Evolutionary conservation across 2,113 vertebrate species (phyloP).

Genomic region (Dipodomys ordii): DNA sequence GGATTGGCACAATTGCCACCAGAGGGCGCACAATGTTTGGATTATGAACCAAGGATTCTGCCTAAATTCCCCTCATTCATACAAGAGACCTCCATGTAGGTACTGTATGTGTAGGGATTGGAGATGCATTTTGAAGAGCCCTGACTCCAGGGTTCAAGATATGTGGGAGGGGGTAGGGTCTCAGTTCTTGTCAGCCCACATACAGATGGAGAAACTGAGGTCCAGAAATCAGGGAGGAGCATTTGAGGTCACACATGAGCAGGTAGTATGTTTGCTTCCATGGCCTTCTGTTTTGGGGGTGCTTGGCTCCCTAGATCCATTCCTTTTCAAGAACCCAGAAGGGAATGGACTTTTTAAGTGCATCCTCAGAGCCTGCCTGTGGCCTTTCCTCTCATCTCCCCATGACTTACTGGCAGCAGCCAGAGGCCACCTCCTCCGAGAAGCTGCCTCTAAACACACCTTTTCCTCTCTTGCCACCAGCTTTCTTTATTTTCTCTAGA

Average conservation of each 20-base stretch:
- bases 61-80: too few species aligned
- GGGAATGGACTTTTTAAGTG: not conserved
- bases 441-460: not conserved
- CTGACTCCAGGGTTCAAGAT: not conserved
- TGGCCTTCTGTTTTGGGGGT: not conserved
- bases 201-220: not conserved
- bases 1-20: not conserved
- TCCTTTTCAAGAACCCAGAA: not conserved
- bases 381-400: not conserved
- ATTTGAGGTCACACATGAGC: not conserved
- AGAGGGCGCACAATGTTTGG: conserved; percentile 57
- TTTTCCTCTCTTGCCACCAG: too few species aligned
- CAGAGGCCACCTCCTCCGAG: not conserved
- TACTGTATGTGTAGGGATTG: not conserved
- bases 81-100: not conserved
- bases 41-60: not conserved
- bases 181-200: not conserved
- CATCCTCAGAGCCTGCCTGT: not conserved
- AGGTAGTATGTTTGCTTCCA: not conserved
- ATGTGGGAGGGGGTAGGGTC: not conserved
- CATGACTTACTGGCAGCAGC: rapidly evolving
- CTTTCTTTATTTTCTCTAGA: not conserved
- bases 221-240: not conserved
- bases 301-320: not conserved
- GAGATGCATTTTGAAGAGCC: not conserved